These are phyloP conservation scores for Karalla daura DNA, from an alignment of 2,797 vertebrate genomes.

Conservation along the genomic window DNA sequence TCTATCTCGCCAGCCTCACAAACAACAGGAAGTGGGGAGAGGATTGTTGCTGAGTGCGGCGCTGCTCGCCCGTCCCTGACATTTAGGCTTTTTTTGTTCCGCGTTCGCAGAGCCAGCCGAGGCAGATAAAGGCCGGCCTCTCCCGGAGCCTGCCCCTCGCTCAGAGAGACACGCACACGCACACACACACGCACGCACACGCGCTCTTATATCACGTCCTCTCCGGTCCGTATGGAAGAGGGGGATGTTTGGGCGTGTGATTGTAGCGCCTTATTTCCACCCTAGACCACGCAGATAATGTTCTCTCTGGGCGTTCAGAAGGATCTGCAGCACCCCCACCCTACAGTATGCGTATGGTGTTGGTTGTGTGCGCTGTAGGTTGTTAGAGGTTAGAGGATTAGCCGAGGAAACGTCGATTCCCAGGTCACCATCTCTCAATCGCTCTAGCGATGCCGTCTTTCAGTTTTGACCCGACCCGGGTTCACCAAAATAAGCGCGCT, in stretches of 20 bases:
- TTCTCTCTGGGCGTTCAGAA: not conserved
- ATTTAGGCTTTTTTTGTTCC: constrained; percentile 76
- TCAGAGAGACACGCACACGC: too few relatives aligned
- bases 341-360: too few relatives aligned
- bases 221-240: not conserved
- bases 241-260: not conserved
- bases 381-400: too few relatives aligned
- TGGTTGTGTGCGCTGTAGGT: too few relatives aligned
- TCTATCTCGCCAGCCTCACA: too few relatives aligned
- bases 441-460: too few relatives aligned
- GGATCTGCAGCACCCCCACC: not conserved
- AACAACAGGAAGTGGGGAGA: constrained; percentile 62
- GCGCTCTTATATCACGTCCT: constrained; percentile 38
- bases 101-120: constrained; percentile 45
- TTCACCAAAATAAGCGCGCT: too few relatives aligned
- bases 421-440: too few relatives aligned
- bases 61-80: constrained; percentile 62
- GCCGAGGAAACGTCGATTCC: too few relatives aligned
- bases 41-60: constrained; percentile 70
- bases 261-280: constrained; percentile 22
- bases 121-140: constrained; percentile 51
- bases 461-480: too few relatives aligned
- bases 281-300: not conserved
- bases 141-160: constrained; percentile 39
- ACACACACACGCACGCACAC: too few relatives aligned